A percentile compares a stretch with the other conserved stretches of the same genome.
Conservation (phyloP, 2,113 vertebrate species). For the Corythaeola cristata region DNA sequence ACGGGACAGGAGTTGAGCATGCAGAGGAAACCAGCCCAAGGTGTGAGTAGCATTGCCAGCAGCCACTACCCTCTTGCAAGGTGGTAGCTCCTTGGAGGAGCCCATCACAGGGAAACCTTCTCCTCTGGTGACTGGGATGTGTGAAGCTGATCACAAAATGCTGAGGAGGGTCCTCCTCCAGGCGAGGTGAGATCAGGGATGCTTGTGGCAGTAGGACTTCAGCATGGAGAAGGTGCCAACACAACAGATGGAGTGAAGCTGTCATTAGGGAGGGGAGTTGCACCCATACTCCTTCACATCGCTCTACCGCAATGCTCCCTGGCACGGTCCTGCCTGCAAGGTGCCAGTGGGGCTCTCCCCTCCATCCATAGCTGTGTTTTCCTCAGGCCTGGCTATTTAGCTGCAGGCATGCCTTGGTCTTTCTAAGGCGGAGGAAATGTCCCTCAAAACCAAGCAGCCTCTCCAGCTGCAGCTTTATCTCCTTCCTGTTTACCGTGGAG, state of each 20-base stretch:
- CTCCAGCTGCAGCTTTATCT: background rate
- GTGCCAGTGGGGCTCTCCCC: too few relatives aligned
- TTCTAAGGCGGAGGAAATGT: background rate
- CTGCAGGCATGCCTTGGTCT: background rate
- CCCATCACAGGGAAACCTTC: background rate
- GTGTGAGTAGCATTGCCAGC: background rate
- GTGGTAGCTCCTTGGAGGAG: background rate
- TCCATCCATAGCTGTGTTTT: background rate
- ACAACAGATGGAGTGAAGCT: background rate
- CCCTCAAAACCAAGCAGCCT: background rate
- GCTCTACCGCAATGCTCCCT: fast-evolving
- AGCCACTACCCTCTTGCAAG: background rate
- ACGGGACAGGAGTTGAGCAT: background rate
- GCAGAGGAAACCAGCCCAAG: background rate
- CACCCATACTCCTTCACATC: background rate
- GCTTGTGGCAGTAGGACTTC: background rate
- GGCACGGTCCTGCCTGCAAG: background rate
- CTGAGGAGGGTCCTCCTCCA: background rate
- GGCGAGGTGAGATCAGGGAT: background rate
- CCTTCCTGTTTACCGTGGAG: background rate
- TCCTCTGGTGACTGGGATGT: background rate
- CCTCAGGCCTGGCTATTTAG: background rate
- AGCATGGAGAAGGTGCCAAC: background rate
- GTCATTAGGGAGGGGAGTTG: background rate
- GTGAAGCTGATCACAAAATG: background rate